A percentile compares a stretch with the other conserved stretches of the same genome.
Evolutionary conservation across 2,113 vertebrate species (phyloP).

Genomic region (Neolamprologus caudopunctatus): DNA sequence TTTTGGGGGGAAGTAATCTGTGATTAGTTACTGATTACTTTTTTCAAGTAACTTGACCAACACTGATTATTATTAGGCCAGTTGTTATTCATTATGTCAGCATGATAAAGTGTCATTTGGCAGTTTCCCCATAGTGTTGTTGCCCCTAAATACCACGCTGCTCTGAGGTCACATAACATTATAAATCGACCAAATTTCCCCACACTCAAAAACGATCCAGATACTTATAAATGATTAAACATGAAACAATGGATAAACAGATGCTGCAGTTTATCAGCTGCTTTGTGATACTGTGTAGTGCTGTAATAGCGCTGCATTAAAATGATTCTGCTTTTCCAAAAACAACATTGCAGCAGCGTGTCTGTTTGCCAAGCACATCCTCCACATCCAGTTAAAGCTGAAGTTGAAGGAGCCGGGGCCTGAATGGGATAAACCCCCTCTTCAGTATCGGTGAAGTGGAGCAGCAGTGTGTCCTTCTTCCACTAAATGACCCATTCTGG

Average conservation of each 20-base stretch:
- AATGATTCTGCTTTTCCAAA: background rate
- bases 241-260: background rate
- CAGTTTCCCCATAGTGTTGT: background rate
- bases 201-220: background rate
- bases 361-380: background rate
- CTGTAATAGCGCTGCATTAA: background rate
- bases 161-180: background rate
- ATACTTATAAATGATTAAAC: background rate
- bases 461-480: background rate
- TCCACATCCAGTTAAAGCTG: background rate
- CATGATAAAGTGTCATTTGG: background rate
- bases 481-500: background rate
- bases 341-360: background rate
- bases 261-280: background rate
- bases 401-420: accelerated
- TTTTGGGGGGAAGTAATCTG: too few relatives aligned
- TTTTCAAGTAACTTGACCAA: too few relatives aligned
- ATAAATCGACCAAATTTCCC: background rate
- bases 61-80: background rate
- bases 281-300: background rate
- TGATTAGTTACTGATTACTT: too few relatives aligned
- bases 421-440: background rate
- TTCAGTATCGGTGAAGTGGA: background rate
- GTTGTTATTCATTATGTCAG: background rate
- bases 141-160: background rate